Evolutionary conservation across 2,797 vertebrate genomes (phyloP).

Genomic region (Pelochelys cantorii): DNA sequence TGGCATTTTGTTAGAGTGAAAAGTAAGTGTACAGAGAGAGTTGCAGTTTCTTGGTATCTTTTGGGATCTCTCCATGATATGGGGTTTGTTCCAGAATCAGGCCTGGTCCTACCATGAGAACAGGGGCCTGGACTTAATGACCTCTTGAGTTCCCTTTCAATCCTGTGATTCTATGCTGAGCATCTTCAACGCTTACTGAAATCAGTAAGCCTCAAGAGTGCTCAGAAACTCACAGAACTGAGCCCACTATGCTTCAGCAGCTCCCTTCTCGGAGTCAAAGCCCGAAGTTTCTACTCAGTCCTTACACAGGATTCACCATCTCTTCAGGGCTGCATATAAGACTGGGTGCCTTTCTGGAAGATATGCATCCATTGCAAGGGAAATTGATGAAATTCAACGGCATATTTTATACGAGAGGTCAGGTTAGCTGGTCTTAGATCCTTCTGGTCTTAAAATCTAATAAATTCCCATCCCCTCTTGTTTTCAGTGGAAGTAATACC

Average conservation of each 20-base stretch:
- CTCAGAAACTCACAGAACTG: not conserved
- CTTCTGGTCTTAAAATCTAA: not conserved
- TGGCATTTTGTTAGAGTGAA: not conserved
- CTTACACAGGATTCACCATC: slow-evolving; percentile 8
- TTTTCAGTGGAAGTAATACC: slow-evolving; percentile 62
- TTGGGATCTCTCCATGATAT: not conserved
- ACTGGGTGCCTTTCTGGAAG: not conserved
- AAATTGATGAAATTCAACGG: slow-evolving; percentile 23
- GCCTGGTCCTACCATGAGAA: too few species aligned
- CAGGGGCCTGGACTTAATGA: too few species aligned
- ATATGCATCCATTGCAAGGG: slow-evolving; percentile 21
- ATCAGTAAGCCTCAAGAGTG: not conserved
- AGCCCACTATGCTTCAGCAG: not conserved
- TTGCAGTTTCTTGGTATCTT: not conserved
- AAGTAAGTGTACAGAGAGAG: not conserved
- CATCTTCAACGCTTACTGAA: not conserved
- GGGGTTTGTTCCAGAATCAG: not conserved
- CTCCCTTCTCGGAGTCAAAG: not conserved
- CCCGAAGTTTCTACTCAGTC: slow-evolving; percentile 26
- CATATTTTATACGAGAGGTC: slow-evolving; percentile 6
- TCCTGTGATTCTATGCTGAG: not conserved
- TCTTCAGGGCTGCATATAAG: not conserved
- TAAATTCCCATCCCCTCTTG: not conserved
- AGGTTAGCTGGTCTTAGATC: slow-evolving; percentile 15
- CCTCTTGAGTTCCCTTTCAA: too few species aligned